phyloP scores from a whole-genome alignment of 2,888 invertebrate species.

The Dendrolimus houi region DNA sequence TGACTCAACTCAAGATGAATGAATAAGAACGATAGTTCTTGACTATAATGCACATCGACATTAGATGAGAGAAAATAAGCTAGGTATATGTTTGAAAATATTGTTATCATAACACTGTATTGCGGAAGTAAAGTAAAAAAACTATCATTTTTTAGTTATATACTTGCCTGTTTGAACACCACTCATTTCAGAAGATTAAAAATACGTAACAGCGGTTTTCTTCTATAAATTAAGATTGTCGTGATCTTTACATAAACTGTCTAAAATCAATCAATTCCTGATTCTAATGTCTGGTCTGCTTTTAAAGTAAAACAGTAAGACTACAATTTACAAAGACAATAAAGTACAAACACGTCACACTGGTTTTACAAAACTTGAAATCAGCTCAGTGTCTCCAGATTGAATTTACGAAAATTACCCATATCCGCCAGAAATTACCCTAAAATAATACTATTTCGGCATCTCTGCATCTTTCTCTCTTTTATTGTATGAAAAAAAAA shows the following conservation, averaged over 20 bases:
- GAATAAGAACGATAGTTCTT: too few relatives aligned
- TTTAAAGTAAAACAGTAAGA: conserved; percentile 7
- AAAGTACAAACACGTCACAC: conserved; percentile 19
- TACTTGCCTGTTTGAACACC: conserved; percentile 58
- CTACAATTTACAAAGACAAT: not conserved
- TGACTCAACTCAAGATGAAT: too few relatives aligned
- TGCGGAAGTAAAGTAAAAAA: too few relatives aligned
- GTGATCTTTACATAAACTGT: not conserved
- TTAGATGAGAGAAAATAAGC: too few relatives aligned
- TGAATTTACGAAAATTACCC: too few relatives aligned
- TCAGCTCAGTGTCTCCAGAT: not conserved
- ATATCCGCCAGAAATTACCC: too few relatives aligned
- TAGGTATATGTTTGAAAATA: too few relatives aligned
- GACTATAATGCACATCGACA: too few relatives aligned
- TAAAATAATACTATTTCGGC: too few relatives aligned
- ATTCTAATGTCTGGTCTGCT: not conserved
- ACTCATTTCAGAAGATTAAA: conserved; percentile 38
- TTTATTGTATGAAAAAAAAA: too few relatives aligned
- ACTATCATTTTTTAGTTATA: not conserved
- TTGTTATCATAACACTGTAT: too few relatives aligned
- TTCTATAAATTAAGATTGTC: not conserved
- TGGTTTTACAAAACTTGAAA: conserved; percentile 1
- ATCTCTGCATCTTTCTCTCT: too few relatives aligned
- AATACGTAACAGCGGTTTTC: conserved; percentile 1
- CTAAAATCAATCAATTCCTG: not conserved